A percentile compares a stretch with the other conserved stretches of the same genome.
Conservation (phyloP, 2,888 invertebrate genomes). For the Chloroclysta siterata region DNA sequence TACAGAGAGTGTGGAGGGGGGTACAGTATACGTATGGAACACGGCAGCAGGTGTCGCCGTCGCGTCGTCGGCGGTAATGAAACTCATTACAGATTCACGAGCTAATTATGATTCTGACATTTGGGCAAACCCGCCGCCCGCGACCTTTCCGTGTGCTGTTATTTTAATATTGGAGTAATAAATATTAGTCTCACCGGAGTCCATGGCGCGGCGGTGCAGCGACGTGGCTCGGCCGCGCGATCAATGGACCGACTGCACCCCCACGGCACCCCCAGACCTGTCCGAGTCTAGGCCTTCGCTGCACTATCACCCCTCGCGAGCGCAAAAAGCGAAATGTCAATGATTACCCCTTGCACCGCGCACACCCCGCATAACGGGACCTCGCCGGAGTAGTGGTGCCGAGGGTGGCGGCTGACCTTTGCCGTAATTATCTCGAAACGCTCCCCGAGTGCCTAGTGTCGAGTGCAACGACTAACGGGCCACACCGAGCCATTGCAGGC, state of each 20-base stretch:
- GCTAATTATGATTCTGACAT: conserved; percentile 26
- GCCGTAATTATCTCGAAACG: conserved; percentile 31
- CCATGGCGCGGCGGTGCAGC: conserved; percentile 48
- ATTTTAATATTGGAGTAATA: conserved; percentile 12
- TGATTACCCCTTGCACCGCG: conserved; percentile 44
- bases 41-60: conserved; percentile 8
- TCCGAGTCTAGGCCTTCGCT: conserved; percentile 46
- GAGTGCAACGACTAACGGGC: conserved; percentile 15
- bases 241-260: conserved; percentile 21
- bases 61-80: conserved; percentile 5
- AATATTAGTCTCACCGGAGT: conserved; percentile 58
- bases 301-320: conserved; percentile 48
- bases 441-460: neutral
- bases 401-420: conserved; percentile 49
- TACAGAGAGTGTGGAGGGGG: neutral
- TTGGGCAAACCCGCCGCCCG: conserved; percentile 36
- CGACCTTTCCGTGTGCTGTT: conserved; percentile 7
- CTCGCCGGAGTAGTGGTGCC: conserved; percentile 30
- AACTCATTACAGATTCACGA: conserved; percentile 26
- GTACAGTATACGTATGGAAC: conserved; percentile 4
- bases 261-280: conserved; percentile 47
- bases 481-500: neutral
- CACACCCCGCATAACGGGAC: conserved; percentile 52
- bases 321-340: conserved; percentile 73
- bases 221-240: neutral